Conservation (phyloP, 2,797 vertebrate species). For the Molossus alvarezi region DNA sequence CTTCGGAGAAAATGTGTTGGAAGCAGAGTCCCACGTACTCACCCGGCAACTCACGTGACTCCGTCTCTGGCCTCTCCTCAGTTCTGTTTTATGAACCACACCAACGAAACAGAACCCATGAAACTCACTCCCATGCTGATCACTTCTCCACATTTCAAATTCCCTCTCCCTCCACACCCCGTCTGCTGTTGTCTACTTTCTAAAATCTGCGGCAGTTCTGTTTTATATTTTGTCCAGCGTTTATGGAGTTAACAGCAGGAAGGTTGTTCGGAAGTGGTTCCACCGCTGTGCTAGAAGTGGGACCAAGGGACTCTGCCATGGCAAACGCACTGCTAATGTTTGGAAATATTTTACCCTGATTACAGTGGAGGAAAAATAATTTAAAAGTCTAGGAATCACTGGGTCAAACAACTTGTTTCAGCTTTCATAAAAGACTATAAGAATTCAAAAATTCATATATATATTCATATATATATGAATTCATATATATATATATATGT, state of each 20-base stretch:
- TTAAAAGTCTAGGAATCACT: background rate
- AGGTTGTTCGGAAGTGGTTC: background rate
- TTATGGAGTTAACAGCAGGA: background rate
- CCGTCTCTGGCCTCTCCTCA: background rate
- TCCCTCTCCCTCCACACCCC: background rate
- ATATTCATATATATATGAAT: too few relatives aligned
- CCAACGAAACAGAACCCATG: background rate
- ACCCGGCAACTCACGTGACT: background rate
- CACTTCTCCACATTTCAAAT: background rate
- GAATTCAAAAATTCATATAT: background rate
- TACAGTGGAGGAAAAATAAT: background rate
- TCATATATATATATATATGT: too few relatives aligned
- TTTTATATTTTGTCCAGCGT: background rate
- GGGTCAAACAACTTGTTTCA: background rate
- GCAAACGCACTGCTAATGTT: background rate
- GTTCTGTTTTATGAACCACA: background rate
- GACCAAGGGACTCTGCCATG: too few relatives aligned
- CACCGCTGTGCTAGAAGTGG: background rate
- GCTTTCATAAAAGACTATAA: background rate
- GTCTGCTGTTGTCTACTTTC: conserved; percentile 19
- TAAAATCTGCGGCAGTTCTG: background rate
- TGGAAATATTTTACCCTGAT: background rate
- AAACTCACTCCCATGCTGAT: background rate
- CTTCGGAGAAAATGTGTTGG: background rate
- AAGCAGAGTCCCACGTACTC: background rate